Evolutionary conservation across 2,113 vertebrate species (phyloP).

Genomic region (Castor canadensis): DNA sequence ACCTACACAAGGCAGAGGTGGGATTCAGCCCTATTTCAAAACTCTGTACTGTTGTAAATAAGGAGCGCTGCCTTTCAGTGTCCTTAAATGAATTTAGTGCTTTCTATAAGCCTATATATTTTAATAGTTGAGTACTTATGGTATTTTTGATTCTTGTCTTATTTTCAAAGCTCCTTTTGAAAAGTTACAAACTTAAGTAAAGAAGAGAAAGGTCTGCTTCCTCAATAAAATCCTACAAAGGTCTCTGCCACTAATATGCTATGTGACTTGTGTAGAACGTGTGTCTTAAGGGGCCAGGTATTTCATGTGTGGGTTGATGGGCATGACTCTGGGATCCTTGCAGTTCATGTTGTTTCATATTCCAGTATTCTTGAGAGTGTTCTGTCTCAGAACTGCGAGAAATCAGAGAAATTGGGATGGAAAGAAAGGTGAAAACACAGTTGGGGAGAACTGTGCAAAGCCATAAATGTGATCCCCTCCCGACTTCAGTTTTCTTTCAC

Average conservation of each 20-base stretch:
- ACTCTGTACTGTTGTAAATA: not conserved
- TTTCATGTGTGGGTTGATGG: not conserved
- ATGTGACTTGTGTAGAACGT: not conserved
- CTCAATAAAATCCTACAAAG: not conserved
- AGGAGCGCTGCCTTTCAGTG: not conserved
- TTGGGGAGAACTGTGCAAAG: not conserved
- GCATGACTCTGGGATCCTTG: too few species aligned
- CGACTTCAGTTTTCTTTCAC: constrained; percentile 11
- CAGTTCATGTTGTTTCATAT: not conserved
- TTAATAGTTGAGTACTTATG: not conserved
- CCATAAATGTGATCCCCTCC: not conserved
- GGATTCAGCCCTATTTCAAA: not conserved
- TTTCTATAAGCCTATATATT: not conserved
- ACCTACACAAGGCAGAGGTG: not conserved
- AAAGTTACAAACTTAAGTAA: not conserved
- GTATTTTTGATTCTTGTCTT: not conserved
- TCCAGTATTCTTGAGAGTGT: not conserved
- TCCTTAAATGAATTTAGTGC: not conserved
- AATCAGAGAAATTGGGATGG: not conserved
- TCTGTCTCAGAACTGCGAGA: not conserved
- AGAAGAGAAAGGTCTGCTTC: not conserved
- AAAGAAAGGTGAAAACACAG: not conserved
- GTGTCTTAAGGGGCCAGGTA: not conserved
- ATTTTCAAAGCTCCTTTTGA: constrained; percentile 70
- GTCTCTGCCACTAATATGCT: not conserved